Base-by-base conservation (phyloP, 2,797 vertebrate species). In the Chaunax sp. region DNA sequence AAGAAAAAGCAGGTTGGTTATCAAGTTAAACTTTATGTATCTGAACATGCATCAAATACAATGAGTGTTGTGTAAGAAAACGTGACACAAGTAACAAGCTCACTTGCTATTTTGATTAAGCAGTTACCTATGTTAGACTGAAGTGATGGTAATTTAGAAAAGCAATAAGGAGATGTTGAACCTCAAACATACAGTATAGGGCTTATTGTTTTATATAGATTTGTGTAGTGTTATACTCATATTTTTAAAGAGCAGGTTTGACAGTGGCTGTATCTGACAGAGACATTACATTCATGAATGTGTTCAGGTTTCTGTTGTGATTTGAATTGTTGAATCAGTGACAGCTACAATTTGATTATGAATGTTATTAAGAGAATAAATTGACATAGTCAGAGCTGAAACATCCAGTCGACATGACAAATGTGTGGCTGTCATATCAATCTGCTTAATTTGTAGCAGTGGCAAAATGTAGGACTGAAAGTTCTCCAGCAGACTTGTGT, bases 1-100 rank as follows among this genome's bases (percentile, higher is more conserved):
- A 99, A 97, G 93, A 98, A 99, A 90, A 99, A 99, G 72, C 98
- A 99, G 95, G 98, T 99, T 90, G 82, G 89, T 80, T 30, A 59
- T 3, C 22, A 22, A 60, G 38, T 26, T 5, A 44, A 28, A 56
- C 8, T 1, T 28, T 68, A 58, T 64, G 10, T 71, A n/a, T 70
- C n/a, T 45, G 15, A 56, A 50, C 28, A 26, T 35, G 47, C 18
- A 46, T 71, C 47, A 44, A 26, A 69, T n/a, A 62, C 38, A 60
- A 6, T 72, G 26, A 8, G 20, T 33, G 18, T 61, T 43, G 15
- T 56, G 19, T 37, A 22, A 37, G 3, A 67, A 53, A 64, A 53
- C 23, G 3, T 68, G 51, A 19, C 74, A 47, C 10, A 35, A 41
- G 6, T 10, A 38, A 51, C 14, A 4, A 28, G 45, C 60, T 22